Percentiles rank a stretch among this genome's conserved stretches.
Conservation (phyloP, 2,797 vertebrate species). For the Sebastes alutus region DNA sequence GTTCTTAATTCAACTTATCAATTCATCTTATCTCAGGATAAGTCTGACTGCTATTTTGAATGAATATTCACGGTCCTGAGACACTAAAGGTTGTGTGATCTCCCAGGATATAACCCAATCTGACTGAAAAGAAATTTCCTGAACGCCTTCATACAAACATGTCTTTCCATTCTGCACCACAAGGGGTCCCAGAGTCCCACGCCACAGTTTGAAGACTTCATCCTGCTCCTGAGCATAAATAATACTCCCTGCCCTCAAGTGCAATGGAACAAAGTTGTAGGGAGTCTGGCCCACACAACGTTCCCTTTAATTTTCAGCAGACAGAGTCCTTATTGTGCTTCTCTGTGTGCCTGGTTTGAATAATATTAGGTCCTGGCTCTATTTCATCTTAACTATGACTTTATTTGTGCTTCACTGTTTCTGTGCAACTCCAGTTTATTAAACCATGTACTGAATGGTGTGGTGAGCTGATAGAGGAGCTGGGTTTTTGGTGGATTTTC, state of each 20-base stretch:
- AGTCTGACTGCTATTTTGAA: background rate
- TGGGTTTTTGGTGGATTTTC: background rate
- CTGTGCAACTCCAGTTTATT: constrained; percentile 1
- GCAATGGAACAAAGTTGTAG: constrained; percentile 46
- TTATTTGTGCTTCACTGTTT: constrained; percentile 9
- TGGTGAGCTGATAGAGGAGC: background rate
- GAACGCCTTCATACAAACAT: background rate
- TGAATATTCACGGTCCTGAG: background rate
- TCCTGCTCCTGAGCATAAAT: constrained; percentile 9
- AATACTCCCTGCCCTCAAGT: constrained; percentile 25
- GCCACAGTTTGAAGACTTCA: constrained; percentile 13
- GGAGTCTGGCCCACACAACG: constrained; percentile 29
- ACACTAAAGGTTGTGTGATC: background rate
- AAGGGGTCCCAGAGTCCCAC: constrained; percentile 45
- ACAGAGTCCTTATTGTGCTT: constrained; percentile 55
- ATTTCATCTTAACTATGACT: constrained; percentile 14
- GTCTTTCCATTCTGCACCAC: constrained; percentile 50
- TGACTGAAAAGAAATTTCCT: background rate
- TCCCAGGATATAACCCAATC: background rate
- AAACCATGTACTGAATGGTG: background rate
- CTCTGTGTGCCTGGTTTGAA: constrained; percentile 37
- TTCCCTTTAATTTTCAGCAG: constrained; percentile 39
- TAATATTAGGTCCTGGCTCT: constrained; percentile 17
- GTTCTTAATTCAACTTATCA: background rate
- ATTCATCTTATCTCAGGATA: background rate